Percentiles rank a stretch among this genome's conserved stretches.
Evolutionary conservation across 2,888 invertebrate species (phyloP).

Genomic region (Mythimna lalbum): DNA sequence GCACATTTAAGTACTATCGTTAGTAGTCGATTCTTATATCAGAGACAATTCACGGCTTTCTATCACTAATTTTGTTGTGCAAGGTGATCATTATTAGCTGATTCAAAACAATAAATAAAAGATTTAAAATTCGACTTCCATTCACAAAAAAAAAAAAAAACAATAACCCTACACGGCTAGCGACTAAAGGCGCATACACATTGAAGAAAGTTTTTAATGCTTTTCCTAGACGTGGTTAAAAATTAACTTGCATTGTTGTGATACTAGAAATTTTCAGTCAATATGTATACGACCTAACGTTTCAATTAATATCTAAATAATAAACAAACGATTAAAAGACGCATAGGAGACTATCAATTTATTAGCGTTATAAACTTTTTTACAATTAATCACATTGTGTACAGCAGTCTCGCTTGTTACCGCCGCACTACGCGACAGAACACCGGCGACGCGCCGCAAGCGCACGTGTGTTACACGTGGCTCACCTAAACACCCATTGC

Average conservation of each 20-base stretch:
- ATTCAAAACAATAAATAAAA: conserved; percentile 58
- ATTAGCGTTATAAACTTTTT: conserved; percentile 69
- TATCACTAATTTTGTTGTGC: conserved; percentile 61
- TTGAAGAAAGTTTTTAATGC: conserved; percentile 35
- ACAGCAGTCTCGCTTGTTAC: conserved; percentile 69
- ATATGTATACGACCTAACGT: conserved; percentile 59
- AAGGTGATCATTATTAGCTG: conserved; percentile 43
- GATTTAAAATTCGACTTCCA: conserved; percentile 44
- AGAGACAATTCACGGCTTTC: conserved; percentile 33
- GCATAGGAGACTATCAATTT: conserved; percentile 65
- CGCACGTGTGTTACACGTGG: conserved; percentile 34
- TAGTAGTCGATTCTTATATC: conserved; percentile 30
- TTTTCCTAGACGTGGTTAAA: conserved; percentile 7
- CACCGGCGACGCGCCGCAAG: conserved; percentile 29
- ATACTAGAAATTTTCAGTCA: conserved; percentile 46
- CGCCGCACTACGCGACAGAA: conserved; percentile 30
- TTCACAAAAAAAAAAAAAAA: conserved; percentile 50
- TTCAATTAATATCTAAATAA: conserved; percentile 59
- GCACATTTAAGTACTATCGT: conserved; percentile 62
- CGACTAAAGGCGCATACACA: conserved; percentile 65
- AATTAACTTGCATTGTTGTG: conserved; percentile 11
- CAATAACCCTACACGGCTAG: conserved; percentile 59
- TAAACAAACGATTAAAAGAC: conserved; percentile 62
- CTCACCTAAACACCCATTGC: conserved; percentile 32
- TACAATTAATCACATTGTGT: conserved; percentile 75